Evolutionary conservation across 2,113 vertebrate species (phyloP).

Genomic region (Dromiciops gliroides): DNA sequence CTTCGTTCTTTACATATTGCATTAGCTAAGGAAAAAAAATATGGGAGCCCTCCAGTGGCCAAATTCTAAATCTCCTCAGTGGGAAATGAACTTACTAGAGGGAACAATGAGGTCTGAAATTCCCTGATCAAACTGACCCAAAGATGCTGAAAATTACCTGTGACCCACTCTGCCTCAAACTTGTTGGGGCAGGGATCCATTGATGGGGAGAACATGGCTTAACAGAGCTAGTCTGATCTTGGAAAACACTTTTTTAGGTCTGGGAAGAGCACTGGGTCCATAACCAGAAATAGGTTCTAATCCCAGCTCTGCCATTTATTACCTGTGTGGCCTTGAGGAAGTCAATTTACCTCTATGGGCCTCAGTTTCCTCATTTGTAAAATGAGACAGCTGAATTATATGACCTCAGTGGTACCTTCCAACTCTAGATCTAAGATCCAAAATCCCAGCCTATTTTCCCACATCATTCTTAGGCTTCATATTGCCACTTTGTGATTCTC

Average conservation of each 20-base stretch:
- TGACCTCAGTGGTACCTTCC: not conserved
- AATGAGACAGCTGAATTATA: not conserved
- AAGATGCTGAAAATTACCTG: not conserved
- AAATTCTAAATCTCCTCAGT: not conserved
- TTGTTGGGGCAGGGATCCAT: not conserved
- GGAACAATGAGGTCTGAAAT: not conserved
- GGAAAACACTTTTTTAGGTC: not conserved
- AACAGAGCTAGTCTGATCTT: not conserved
- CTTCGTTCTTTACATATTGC: slow-evolving; percentile 17
- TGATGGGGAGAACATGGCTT: not conserved
- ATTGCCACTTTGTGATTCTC: not conserved
- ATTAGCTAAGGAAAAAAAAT: slow-evolving; percentile 21
- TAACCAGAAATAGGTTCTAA: not conserved
- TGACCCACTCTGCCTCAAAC: not conserved
- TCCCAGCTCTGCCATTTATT: not conserved
- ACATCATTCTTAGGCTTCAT: not conserved
- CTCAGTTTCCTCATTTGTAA: not conserved
- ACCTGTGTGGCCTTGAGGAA: not conserved
- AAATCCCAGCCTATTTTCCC: not conserved
- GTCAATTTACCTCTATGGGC: not conserved
- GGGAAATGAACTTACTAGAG: slow-evolving; percentile 14
- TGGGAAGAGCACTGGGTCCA: not conserved
- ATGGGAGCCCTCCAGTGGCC: slow-evolving; percentile 12
- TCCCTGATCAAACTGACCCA: not conserved
- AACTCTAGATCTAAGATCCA: not conserved